Evolutionary conservation across 2,797 vertebrate genomes (phyloP).

Genomic region (Luscinia megarhynchos): DNA sequence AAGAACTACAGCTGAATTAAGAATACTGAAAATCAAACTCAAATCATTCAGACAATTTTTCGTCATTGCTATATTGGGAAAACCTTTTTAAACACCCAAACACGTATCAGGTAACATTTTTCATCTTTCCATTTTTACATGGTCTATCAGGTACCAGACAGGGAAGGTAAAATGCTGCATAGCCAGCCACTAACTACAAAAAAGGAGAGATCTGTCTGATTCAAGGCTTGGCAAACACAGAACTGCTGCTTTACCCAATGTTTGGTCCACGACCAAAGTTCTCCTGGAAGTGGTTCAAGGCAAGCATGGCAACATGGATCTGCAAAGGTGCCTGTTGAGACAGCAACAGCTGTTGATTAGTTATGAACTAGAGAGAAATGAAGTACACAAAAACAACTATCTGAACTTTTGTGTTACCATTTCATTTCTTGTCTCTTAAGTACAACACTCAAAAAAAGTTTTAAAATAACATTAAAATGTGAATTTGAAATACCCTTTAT

Average conservation of each 20-base stretch:
- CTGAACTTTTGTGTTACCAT: background rate
- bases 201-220: background rate
- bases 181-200: background rate
- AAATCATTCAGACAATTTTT: background rate
- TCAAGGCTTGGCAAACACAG: background rate
- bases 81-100: background rate
- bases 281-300: constrained; percentile 91
- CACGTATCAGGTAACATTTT: background rate
- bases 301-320: constrained; percentile 91
- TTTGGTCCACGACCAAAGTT: constrained; percentile 86
- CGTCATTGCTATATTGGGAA: background rate
- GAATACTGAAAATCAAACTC: background rate
- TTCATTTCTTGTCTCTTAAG: background rate
- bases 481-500: background rate
- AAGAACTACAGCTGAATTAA: background rate
- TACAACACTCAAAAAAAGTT: accelerated
- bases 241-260: constrained; percentile 82
- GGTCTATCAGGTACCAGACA: background rate
- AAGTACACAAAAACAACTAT: background rate
- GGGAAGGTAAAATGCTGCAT: background rate
- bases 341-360: background rate
- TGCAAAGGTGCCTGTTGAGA: constrained; percentile 87
- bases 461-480: background rate
- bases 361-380: background rate
- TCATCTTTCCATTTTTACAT: background rate